A percentile compares a stretch with the other conserved stretches of the same genome.
phyloP scores from a whole-genome alignment of 2,797 vertebrate species.

The Falco rusticolus region DNA sequence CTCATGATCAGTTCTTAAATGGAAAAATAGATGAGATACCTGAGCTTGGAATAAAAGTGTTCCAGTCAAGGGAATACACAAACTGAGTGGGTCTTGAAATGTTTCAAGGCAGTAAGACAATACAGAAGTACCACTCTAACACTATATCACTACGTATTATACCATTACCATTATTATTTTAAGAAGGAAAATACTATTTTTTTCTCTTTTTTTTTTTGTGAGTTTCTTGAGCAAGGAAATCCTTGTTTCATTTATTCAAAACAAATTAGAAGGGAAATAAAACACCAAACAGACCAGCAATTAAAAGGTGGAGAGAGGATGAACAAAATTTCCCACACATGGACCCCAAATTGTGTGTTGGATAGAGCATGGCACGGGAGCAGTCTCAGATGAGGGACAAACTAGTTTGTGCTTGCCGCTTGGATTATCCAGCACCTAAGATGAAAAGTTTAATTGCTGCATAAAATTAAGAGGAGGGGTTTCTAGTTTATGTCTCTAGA shows the following conservation, averaged over 20 bases:
- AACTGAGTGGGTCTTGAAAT: not conserved
- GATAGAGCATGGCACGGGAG: not conserved
- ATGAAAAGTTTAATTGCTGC: slow-evolving; percentile 1
- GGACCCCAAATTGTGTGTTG: not conserved
- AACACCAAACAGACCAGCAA: not conserved
- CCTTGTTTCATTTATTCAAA: not conserved
- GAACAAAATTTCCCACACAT: not conserved
- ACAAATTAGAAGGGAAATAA: not conserved
- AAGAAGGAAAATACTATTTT: not conserved
- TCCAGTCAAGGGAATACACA: not conserved
- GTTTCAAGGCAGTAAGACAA: not conserved
- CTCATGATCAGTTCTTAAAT: slow-evolving; percentile 38
- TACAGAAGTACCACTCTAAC: not conserved
- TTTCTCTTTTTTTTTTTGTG: too few relatives aligned
- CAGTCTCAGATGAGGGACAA: not conserved
- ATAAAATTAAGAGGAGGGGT: not conserved
- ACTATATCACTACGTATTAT: not conserved
- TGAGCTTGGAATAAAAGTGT: not conserved
- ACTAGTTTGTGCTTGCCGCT: not conserved
- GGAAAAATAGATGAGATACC: slow-evolving; percentile 46
- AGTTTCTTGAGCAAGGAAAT: not conserved
- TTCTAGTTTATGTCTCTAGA: slow-evolving; percentile 3
- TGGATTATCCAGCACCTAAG: not conserved
- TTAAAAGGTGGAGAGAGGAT: not conserved
- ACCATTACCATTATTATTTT: not conserved